Evolutionary conservation across 2,797 vertebrate genomes (phyloP), one percentile per base, ranked within the genome.

Genomic region (Gastrophryne carolinensis): DNA sequence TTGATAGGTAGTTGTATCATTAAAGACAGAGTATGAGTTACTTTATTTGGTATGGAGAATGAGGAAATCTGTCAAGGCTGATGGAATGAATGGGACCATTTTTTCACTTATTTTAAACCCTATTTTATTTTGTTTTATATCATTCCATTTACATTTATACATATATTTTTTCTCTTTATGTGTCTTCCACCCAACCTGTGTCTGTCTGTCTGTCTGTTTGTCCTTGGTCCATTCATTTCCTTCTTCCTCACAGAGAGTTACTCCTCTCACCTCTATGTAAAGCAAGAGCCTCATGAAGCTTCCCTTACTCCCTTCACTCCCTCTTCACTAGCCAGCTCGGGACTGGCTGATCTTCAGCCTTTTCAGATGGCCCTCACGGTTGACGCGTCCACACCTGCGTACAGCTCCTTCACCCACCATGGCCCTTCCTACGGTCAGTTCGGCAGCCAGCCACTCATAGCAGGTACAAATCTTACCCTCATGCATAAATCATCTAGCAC

Each of bases 281-380:
- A 95, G 92, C 92, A 91, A 87, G 93, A 94, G 93, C 93, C 93
- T 88, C 92, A 94, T 88, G 93, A 94, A 94, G 93, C 93, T 81
- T 94, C 94, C 86, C 92, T 94, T 93, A 93, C 93, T 86, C 94
- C 92, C 89, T 94, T 92, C 92, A 94, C 93, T 87, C 94, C 93
- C 87, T 93, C 91, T 88, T 91, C 92, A 83, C 87, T 87, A 86
- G 87, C 86, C 82, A 83, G 85, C 85, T 87, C 87, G 82, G 82
- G 89, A 88, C 89, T 94, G 91, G 91, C 91, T 88, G 93, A 93
- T 89, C 90, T 95, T 90, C 91, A 94, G 90, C 89, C 93, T 89
- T 92, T 93, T 89, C 93, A 93, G 89, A 89, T 90, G 88, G 85
- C 92, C 92, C 90, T 93, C 89, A 93, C 93, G 91, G 88, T 94